phyloP scores from a whole-genome alignment of 2,888 invertebrate species.

The Diarsia brunnea region DNA sequence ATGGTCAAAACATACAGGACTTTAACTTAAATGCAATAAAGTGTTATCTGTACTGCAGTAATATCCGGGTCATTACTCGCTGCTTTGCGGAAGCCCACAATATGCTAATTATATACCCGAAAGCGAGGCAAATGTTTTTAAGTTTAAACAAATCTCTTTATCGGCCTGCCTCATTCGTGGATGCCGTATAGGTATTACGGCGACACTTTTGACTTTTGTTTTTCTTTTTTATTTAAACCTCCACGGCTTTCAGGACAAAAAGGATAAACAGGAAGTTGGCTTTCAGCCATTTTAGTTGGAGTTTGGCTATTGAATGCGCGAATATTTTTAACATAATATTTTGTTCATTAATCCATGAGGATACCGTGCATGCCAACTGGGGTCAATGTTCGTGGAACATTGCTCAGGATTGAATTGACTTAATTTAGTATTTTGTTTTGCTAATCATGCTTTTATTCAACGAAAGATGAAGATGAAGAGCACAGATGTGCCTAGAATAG shows the following conservation, averaged over 20 bases:
- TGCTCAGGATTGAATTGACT: neutral
- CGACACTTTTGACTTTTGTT: neutral
- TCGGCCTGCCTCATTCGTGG: slow-evolving; percentile 41
- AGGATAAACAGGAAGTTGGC: neutral
- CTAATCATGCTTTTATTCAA: neutral
- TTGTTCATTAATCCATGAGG: no score
- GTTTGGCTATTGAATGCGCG: no score
- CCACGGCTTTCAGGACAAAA: neutral
- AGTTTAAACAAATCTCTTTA: slow-evolving; percentile 52
- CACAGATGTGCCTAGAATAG: neutral
- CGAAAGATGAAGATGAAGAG: neutral
- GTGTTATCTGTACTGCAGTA: neutral
- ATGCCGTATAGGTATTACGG: slow-evolving; percentile 12
- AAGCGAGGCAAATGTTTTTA: slow-evolving; percentile 42
- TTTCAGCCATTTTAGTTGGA: neutral
- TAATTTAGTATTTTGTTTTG: neutral
- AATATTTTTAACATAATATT: no score
- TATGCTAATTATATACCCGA: slow-evolving; percentile 45
- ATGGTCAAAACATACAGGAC: neutral
- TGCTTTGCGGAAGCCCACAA: slow-evolving; percentile 20
- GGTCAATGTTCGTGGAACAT: neutral
- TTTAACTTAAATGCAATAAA: slow-evolving; percentile 11
- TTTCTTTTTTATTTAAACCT: neutral
- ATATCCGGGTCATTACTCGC: neutral
- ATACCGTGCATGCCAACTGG: neutral